These are phyloP conservation scores for Saccostrea echinata DNA, from an alignment of 1,140 invertebrate genomes.

Conservation along the genomic window DNA sequence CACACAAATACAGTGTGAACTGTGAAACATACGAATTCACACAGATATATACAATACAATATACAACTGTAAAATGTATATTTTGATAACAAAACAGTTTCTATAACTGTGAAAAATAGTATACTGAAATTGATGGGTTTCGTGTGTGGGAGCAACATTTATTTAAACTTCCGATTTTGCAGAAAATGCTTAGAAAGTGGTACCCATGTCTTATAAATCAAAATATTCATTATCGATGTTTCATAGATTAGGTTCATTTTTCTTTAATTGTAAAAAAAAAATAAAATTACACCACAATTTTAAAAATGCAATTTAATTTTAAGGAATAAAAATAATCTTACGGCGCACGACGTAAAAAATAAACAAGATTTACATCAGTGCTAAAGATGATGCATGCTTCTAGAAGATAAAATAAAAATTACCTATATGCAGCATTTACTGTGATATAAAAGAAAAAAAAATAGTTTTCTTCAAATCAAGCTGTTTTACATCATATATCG, in stretches of 20 bases:
- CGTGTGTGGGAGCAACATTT: not conserved
- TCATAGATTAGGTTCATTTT: too few species aligned
- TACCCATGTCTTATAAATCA: too few species aligned
- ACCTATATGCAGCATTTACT: slow-evolving; percentile 25
- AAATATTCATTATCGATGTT: too few species aligned
- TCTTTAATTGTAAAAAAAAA: too few species aligned
- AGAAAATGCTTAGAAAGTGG: too few species aligned
- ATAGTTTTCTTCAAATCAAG: slow-evolving; percentile 1
- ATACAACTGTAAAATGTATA: slow-evolving; percentile 14
- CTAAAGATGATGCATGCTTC: not conserved
- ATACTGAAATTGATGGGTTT: not conserved
- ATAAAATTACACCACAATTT: too few species aligned
- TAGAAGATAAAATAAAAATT: slow-evolving; percentile 8
- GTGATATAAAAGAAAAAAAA: slow-evolving; percentile 22
- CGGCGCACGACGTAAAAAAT: slow-evolving; percentile 5
- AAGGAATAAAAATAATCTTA: not conserved
- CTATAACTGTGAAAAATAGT: not conserved
- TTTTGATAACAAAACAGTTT: not conserved
- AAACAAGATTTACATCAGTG: slow-evolving; percentile 15
- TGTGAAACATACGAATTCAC: not conserved
- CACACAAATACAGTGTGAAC: slow-evolving; percentile 3
- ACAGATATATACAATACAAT: slow-evolving; percentile 9
- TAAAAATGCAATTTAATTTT: too few species aligned
- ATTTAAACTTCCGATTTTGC: too few species aligned
- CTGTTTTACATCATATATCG: slow-evolving; percentile 33